A percentile compares a stretch with the other conserved stretches of the same genome.
Conservation (phyloP, 2,113 vertebrate genomes). For the Rhizomys pruinosus region DNA sequence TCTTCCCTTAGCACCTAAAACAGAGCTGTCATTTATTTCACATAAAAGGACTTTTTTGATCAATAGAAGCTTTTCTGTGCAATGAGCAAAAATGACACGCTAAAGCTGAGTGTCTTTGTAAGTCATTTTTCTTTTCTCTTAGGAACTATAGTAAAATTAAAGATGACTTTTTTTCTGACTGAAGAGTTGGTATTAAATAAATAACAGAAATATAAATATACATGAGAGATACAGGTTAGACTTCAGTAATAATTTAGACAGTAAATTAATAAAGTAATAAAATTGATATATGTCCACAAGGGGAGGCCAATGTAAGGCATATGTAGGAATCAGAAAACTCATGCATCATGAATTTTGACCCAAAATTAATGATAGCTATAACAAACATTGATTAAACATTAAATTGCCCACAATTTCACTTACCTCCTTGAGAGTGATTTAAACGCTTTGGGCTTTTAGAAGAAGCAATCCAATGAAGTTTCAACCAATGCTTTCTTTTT, state of each 20-base stretch:
- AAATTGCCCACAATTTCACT: constrained; percentile 58
- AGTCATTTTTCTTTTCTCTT: constrained; percentile 41
- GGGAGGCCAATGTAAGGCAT: constrained; percentile 9
- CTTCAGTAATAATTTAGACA: constrained; percentile 63
- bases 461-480: constrained; percentile 49
- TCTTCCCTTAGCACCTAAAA: background rate
- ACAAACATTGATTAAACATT: constrained; percentile 72
- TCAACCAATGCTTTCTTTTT: constrained; percentile 50
- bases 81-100: background rate
- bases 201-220: constrained; percentile 37
- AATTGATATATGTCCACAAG: constrained; percentile 42
- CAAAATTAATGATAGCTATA: constrained; percentile 70
- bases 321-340: constrained; percentile 28
- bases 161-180: constrained; percentile 38
- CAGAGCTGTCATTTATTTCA: constrained; percentile 26
- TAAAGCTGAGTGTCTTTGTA: constrained; percentile 6
- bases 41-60: background rate
- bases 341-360: constrained; percentile 59
- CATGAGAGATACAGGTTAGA: constrained; percentile 50
- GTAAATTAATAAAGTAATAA: constrained; percentile 70
- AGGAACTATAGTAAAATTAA: constrained; percentile 41
- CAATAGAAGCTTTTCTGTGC: constrained; percentile 5
- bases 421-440: constrained; percentile 50
- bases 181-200: constrained; percentile 61
- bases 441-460: constrained; percentile 32